Percentiles rank a stretch among this genome's conserved stretches.
These are phyloP conservation scores for Takifugu rubripes DNA, from an alignment of 2,797 vertebrate genomes.

Conservation along the genomic window DNA sequence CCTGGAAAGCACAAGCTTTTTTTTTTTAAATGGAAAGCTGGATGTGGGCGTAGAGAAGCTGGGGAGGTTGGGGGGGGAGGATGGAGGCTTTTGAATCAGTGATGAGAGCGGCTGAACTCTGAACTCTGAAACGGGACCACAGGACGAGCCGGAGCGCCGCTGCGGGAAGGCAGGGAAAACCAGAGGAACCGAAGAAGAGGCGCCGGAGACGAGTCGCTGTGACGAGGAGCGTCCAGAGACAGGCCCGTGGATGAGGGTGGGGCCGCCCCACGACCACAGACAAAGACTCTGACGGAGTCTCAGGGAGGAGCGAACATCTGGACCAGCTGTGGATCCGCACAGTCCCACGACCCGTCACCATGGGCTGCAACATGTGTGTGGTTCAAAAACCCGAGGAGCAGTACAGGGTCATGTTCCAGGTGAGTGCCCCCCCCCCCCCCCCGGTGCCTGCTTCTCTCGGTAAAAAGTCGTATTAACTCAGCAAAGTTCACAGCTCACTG, in stretches of 20 bases:
- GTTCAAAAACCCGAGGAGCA: conserved; percentile 89
- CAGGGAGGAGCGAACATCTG: conserved; percentile 25
- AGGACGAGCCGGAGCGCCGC: conserved; percentile 1
- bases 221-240: conserved; percentile 31
- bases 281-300: conserved; percentile 56
- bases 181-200: conserved; percentile 3
- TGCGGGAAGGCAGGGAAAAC: conserved; percentile 16
- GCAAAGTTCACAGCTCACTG: no score
- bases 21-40: conserved; percentile 14
- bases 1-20: conserved; percentile 24
- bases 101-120: conserved; percentile 26
- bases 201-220: conserved; percentile 21
- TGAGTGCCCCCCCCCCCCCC: conserved; percentile 60
- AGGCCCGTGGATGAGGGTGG: conserved; percentile 57
- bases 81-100: conserved; percentile 33
- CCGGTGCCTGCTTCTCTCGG: neutral
- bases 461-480: no score
- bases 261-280: conserved; percentile 62
- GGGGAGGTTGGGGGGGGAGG: conserved; percentile 5
- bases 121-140: conserved; percentile 16
- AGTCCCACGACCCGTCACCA: conserved; percentile 49
- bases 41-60: conserved; percentile 14
- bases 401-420: conserved; percentile 92
- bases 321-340: conserved; percentile 27
- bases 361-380: conserved; percentile 93